These are phyloP conservation scores for Calephelis perditalis DNA, from an alignment of 2,888 invertebrate species.

Conservation along the genomic window DNA sequence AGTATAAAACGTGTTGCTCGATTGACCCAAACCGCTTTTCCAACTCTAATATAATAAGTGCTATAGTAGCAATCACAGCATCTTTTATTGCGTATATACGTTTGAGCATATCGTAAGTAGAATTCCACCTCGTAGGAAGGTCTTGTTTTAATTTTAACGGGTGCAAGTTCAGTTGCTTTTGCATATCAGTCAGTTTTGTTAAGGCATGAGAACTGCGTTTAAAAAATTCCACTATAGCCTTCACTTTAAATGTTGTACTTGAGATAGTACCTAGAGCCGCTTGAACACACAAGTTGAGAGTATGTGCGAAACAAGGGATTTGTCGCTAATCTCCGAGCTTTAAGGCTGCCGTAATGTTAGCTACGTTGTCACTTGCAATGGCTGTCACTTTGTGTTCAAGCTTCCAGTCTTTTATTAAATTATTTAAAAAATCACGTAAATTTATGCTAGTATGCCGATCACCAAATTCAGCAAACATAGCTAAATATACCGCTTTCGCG, in stretches of 20 bases:
- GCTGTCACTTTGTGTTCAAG: no score
- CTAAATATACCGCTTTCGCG: not conserved
- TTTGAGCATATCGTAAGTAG: conserved; percentile 30
- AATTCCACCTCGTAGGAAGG: conserved; percentile 32
- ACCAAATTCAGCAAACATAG: no score
- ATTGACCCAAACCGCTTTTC: no score
- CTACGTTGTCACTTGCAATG: not conserved
- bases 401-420: no score
- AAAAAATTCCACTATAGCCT: conserved; percentile 31
- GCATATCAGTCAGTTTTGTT: conserved; percentile 25
- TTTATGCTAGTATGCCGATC: no score
- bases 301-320: not conserved
- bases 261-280: not conserved
- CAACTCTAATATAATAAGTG: conserved; percentile 20
- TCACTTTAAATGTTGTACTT: conserved; percentile 6
- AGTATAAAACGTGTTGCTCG: no score
- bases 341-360: not conserved
- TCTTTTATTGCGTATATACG: conserved; percentile 28
- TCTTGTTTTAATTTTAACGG: conserved; percentile 34
- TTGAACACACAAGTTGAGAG: conserved; percentile 24
- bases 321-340: not conserved
- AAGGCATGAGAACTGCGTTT: conserved; percentile 22
- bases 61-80: conserved; percentile 29
- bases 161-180: conserved; percentile 26
- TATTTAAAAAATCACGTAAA: no score